Conservation (phyloP, 1,140 invertebrate species). For the Eubasilissa regina region DNA sequence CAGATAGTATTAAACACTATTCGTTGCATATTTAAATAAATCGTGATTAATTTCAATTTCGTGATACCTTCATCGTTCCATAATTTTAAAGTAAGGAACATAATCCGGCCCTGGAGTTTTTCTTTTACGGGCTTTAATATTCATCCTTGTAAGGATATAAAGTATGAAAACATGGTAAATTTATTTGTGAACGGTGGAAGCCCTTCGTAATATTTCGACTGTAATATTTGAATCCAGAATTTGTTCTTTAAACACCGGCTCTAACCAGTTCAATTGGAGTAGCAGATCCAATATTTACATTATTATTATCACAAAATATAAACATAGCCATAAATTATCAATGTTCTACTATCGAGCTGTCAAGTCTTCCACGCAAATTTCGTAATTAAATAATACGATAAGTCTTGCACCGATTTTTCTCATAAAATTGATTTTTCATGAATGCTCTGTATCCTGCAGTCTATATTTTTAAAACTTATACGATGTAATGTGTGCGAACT, state of each 20-base stretch:
- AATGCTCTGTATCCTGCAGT: too few relatives aligned
- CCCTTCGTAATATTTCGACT: constrained; percentile 27
- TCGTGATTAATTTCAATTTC: too few relatives aligned
- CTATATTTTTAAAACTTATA: too few relatives aligned
- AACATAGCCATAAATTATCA: constrained; percentile 29
- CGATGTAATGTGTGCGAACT: too few relatives aligned
- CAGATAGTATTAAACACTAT: too few relatives aligned
- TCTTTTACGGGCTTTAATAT: too few relatives aligned
- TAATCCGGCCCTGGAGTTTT: too few relatives aligned
- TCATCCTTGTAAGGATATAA: too few relatives aligned
- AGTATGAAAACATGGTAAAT: background rate
- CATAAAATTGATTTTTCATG: too few relatives aligned
- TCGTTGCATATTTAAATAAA: too few relatives aligned
- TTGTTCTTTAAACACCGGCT: background rate
- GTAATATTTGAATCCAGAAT: constrained; percentile 28
- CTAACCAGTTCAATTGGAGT: constrained; percentile 22
- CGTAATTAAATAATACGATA: constrained; percentile 6
- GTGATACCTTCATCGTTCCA: too few relatives aligned
- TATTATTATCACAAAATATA: constrained; percentile 21
- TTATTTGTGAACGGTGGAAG: background rate
- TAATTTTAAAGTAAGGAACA: too few relatives aligned
- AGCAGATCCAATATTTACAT: constrained; percentile 29
- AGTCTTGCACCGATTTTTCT: background rate
- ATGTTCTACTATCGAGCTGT: constrained; percentile 26
- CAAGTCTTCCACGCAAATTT: background rate